Base-by-base conservation (phyloP, 2,113 vertebrate species). In the Catharus minimus region DNA sequence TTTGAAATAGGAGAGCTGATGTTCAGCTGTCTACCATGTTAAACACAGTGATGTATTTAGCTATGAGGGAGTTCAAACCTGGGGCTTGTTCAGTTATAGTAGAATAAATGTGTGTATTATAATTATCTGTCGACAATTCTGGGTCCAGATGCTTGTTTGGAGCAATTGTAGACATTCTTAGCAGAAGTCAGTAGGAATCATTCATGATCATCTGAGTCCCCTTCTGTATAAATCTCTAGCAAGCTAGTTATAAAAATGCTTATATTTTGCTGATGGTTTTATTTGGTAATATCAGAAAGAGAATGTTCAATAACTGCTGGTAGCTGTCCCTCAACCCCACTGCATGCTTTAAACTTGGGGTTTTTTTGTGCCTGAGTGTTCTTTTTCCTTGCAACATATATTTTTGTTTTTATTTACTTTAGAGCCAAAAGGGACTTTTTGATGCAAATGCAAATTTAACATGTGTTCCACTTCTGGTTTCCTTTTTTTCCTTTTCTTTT, bases 1-100 rank as follows among this genome's bases (percentile, higher is more conserved):
- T 96, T 95, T 96, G 87, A 95, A 95, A 92, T 53, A 82, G 52
- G 41, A 95, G 65, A n/a, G 5, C 55, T 81, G 46, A 75, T 96
- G 95, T 90, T 93, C 86, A 71, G 58, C 82, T 95, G 65, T 88
- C 84, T 82, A 49, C 67, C 82, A 20, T 52, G 75, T 65, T 80
- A 84, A 86, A 91, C 90, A 85, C 75, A 71, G 68, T 52, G 22
- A 71, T 14, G 13, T 90, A 53, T 94, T 82, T 93, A 57, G n/a
- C 44, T 89, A 80, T 91, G 61, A 82, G 91, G 78, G 55, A 78
- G 52, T 92, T 95, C 94, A 67, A 90, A 66, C 19, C 33, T 75
- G 76, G 39, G 84, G 15, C 36, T 89, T 76, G 53, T 89, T 96
- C 80, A 68, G 38, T 93, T 95, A 36, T 27, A 20, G 33, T 30